Conservation (phyloP, 2,113 vertebrate genomes). For the Notechis scutatus region DNA sequence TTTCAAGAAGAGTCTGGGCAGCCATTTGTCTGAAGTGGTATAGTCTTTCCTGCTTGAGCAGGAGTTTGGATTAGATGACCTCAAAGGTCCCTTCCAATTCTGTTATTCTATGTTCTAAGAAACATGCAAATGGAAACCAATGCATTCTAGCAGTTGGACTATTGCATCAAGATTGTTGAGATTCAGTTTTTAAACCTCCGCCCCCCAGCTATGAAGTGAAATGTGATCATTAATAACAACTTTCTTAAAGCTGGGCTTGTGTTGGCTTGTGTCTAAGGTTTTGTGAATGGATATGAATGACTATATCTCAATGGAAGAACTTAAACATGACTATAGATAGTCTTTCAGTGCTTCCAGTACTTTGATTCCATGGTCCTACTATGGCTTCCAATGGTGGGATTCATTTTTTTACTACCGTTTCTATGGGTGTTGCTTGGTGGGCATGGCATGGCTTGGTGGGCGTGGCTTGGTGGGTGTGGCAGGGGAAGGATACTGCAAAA, state of each 20-base stretch:
- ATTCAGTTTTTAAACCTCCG: neutral
- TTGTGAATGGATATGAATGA: too few relatives aligned
- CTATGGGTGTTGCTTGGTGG: too few relatives aligned
- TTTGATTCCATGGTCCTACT: neutral
- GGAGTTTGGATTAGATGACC: neutral
- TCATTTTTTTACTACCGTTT: too few relatives aligned
- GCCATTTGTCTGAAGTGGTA: neutral
- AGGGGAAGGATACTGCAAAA: too few relatives aligned
- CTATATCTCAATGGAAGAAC: neutral
- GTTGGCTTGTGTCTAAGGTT: neutral
- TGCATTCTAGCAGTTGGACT: neutral
- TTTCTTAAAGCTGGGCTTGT: neutral
- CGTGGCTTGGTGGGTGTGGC: too few relatives aligned
- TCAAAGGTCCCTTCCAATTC: neutral
- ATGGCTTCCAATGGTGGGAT: neutral
- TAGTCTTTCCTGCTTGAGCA: neutral
- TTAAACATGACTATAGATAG: neutral
- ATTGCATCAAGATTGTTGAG: neutral
- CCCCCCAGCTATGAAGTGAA: neutral
- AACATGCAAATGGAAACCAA: neutral
- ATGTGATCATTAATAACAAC: neutral
- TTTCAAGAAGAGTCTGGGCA: neutral
- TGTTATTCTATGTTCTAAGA: neutral
- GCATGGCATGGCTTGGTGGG: too few relatives aligned
- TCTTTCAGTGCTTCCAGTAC: neutral